These are phyloP conservation scores for Chaetorhynchus papuensis DNA, from an alignment of 2,113 vertebrate genomes.

Conservation along the genomic window DNA sequence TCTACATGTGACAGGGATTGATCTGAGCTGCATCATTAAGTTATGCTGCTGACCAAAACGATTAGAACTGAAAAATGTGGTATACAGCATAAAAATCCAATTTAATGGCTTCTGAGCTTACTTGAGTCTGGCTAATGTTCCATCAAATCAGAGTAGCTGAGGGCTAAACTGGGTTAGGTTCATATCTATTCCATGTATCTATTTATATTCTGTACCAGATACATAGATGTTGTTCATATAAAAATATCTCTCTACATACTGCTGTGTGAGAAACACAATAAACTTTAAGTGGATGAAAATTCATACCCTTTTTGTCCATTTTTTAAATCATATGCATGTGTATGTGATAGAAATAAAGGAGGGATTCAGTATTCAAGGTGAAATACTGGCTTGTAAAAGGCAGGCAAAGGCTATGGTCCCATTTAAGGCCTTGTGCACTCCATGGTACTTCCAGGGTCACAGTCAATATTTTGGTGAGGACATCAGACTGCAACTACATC, in stretches of 20 bases:
- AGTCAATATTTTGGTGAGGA: background rate
- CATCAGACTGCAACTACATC: background rate
- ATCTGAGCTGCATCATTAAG: constrained; percentile 36
- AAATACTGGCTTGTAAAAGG: background rate
- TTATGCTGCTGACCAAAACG: background rate
- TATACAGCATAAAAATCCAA: constrained; percentile 36
- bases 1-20: constrained; percentile 36
- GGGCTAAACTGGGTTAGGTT: constrained; percentile 24
- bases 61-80: constrained; percentile 37
- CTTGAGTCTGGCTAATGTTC: constrained; percentile 29
- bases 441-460: background rate
- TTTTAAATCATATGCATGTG: background rate
- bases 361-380: background rate
- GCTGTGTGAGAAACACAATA: background rate
- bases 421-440: background rate
- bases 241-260: background rate
- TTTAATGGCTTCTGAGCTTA: constrained; percentile 45
- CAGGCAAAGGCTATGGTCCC: background rate
- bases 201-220: background rate
- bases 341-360: background rate
- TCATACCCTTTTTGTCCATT: background rate
- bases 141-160: constrained; percentile 40
- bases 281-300: background rate
- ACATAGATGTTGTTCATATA: background rate
- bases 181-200: background rate